Evolutionary conservation across 2,797 vertebrate species (phyloP), one percentile per base, ranked within the genome.

Genomic region (Epinephelus malabaricus): DNA sequence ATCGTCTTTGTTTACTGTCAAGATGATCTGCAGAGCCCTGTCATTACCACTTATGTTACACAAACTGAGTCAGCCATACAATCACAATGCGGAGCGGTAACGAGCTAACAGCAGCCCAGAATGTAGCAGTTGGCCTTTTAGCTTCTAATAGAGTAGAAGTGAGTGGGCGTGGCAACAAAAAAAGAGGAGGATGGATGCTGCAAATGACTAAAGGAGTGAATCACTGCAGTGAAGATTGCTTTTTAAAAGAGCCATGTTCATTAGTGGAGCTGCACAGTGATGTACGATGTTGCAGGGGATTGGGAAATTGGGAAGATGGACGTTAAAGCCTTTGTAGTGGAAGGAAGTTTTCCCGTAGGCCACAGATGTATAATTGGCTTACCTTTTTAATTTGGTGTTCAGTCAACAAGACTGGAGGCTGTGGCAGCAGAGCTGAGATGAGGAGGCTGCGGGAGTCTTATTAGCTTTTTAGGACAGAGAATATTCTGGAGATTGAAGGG

Each of bases 1-100:
- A 45, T 63, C 51, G 6, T 70, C 68, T 72, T 78, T 75, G 81
- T 87, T 84, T 85, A 71, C 78, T 2, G 69, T 67, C 56, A 19
- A n/a, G 74, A 55, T 61, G 76, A 76, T 73, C 67, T 18, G 73
- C 59, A 4, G 43, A 81, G 40, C 54, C n/a, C 66, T 19, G 69
- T 84, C 63, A 82, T 89, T 78, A 81, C 55, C 12, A 0, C 45
- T 2, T 7, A 54, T 45, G 64, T 75, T 76, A 38, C 5, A 17
- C 62, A 58, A 68, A 61, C 34, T 61, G 70, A 83, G 66, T 76
- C 78, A 79, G 76, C 45, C 54, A 0, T 11, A n/a, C 55, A 2
- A 40, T 65, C 63, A 43, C 27, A 6, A 5, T 0, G 15, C 66
- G 6, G 21, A 3, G 45, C 9, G 1, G 14, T 14, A 69, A 73